Conservation (phyloP, 2,797 vertebrate genomes). For the Melanogrammus aeglefinus region DNA sequence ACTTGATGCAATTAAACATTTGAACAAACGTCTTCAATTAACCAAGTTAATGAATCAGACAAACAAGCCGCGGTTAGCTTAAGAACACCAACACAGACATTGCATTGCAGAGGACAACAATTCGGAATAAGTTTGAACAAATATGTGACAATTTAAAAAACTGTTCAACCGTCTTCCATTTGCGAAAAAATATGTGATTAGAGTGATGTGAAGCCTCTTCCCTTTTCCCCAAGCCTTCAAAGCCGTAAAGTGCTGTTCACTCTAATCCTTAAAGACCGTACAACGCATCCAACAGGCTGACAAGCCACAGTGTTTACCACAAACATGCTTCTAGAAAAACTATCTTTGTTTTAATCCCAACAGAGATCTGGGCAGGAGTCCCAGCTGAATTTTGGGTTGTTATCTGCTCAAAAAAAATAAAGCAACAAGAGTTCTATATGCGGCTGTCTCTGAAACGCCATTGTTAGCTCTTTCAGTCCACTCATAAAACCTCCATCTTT, state of each 20-base stretch:
- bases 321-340: not conserved
- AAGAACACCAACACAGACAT: not conserved
- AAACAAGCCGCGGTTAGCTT: not conserved
- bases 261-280: not conserved
- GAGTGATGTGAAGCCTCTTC: too few species aligned
- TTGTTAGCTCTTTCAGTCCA: not conserved
- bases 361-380: not conserved
- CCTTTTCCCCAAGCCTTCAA: not conserved
- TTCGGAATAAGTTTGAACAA: too few species aligned
- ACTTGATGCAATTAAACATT: not conserved
- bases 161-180: too few species aligned
- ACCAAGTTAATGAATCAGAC: not conserved
- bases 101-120: not conserved
- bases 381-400: not conserved
- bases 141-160: not conserved
- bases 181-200: too few species aligned
- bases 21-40: not conserved
- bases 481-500: not conserved
- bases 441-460: not conserved
- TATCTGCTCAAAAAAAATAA: not conserved
- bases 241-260: not conserved
- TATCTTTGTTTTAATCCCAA: not conserved
- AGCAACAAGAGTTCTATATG: not conserved
- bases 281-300: not conserved
- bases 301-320: not conserved